Base-by-base conservation (phyloP, 2,888 invertebrate genomes). In the Ommatoiulus sabulosus region DNA sequence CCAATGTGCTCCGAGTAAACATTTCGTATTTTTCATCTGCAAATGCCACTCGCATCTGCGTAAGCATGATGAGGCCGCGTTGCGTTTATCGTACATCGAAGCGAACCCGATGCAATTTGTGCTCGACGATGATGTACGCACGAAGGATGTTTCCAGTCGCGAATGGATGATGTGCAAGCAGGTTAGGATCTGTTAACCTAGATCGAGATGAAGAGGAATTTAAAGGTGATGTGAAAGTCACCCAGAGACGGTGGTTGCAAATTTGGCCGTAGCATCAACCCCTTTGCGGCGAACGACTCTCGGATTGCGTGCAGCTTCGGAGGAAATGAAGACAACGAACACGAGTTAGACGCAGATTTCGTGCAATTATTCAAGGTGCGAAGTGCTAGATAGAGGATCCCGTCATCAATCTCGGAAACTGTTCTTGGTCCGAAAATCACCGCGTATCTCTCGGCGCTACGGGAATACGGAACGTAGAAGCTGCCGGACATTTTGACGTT, bases 151-250 rank as follows among this genome's bases (percentile, higher is more conserved):
- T 63, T 63, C 20, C 63, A 63, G 63, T 20, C 20, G 63, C 20
- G 63, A 63, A 63, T 0, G 63, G 63, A 63, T 63, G 63, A 20
- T 63, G 63, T 20, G 63, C 63, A 20, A 0, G 63, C 20, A 63
- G 63, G 63, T 63, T 63, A 15, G 63, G 20, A 63, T 63, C 63
- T 63, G 63, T 63, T 63, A 63, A 63, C 63, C 63, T 63, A 63
- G 63, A 63, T 63, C 63, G 63, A 63, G 20, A 63, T 63, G 63
- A 20, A 63, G 63, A 63, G 63, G 63, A 63, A 63, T 63, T 63
- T 63, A 63, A 63, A 63, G 63, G 63, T 63, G 63, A 63, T 15
- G 20, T 63, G 63, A 63, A 63, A 20, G 63, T 63, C 63, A 63
- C n/a, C 63, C 48, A 48, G 7, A 48, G 12, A 48, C 48, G 7